Evolutionary conservation across 2,113 vertebrate species (phyloP).

Genomic region (Odobenus rosmarus): DNA sequence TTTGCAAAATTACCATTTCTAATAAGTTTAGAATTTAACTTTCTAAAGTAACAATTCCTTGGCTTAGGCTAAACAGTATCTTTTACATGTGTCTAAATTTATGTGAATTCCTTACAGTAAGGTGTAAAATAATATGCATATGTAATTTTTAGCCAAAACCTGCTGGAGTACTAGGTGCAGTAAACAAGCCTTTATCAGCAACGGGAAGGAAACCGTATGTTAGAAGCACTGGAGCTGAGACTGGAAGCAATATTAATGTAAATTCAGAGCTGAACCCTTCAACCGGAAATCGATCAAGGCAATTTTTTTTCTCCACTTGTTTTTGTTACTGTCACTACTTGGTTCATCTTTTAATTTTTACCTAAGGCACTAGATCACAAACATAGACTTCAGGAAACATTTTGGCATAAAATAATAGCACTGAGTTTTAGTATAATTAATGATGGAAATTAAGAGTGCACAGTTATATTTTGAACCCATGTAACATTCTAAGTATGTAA

Average conservation of each 20-base stretch:
- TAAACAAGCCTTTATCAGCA: conserved; percentile 97
- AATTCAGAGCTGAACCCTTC: conserved; percentile 93
- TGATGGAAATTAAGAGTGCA: not conserved
- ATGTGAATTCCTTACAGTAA: conserved; percentile 38
- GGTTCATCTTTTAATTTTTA: conserved; percentile 17
- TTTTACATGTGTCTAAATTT: not conserved
- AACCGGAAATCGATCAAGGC: conserved; percentile 93
- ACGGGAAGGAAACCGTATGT: conserved; percentile 94
- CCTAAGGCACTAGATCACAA: not conserved
- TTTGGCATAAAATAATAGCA: not conserved
- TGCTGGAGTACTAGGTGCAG: conserved; percentile 93
- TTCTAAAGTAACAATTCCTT: not conserved
- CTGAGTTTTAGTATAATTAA: conserved; percentile 25
- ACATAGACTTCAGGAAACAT: not conserved
- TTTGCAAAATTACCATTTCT: conserved; percentile 63
- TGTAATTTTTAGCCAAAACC: conserved; percentile 91
- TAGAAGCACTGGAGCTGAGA: conserved; percentile 90
- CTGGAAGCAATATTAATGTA: conserved; percentile 90
- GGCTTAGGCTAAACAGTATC: not conserved
- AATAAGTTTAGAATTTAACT: not conserved
- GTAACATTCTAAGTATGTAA: not conserved
- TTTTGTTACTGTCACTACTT: conserved; percentile 31
- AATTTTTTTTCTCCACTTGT: conserved; percentile 56
- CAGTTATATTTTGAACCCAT: not conserved
- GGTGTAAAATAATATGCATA: conserved; percentile 37